These are phyloP conservation scores for Papilio gigon DNA, from an alignment of 2,888 invertebrate genomes.

Conservation along the genomic window DNA sequence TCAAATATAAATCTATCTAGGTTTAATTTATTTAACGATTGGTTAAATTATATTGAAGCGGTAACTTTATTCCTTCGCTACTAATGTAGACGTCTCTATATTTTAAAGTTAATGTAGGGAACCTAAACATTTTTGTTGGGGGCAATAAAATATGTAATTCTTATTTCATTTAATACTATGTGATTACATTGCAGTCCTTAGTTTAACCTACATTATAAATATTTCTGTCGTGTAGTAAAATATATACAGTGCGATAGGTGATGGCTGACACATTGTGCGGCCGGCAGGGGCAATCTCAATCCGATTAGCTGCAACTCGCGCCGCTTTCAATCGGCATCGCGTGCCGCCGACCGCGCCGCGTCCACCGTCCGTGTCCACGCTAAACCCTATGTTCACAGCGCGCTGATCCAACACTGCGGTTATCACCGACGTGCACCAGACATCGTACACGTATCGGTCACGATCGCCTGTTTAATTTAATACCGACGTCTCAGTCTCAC, in stretches of 20 bases:
- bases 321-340: constrained; percentile 77
- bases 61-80: not conserved
- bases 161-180: not conserved
- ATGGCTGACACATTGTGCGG: constrained; percentile 56
- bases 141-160: too few species aligned
- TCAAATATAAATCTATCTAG: constrained; percentile 12
- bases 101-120: too few species aligned
- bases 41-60: not conserved
- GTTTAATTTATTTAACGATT: constrained; percentile 4
- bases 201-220: not conserved
- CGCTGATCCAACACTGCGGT: constrained; percentile 50
- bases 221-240: not conserved
- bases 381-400: constrained; percentile 66
- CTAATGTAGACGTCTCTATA: not conserved
- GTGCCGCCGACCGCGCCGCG: constrained; percentile 72
- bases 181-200: not conserved
- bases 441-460: constrained; percentile 49
- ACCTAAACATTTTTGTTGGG: too few species aligned
- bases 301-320: constrained; percentile 71
- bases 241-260: not conserved
- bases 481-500: constrained; percentile 41
- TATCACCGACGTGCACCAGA: constrained; percentile 45
- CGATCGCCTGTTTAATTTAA: constrained; percentile 48
- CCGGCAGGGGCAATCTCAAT: constrained; percentile 69
- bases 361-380: constrained; percentile 60